phyloP scores from a whole-genome alignment of 2,888 invertebrate genomes.

The Agonum fuliginosum region DNA sequence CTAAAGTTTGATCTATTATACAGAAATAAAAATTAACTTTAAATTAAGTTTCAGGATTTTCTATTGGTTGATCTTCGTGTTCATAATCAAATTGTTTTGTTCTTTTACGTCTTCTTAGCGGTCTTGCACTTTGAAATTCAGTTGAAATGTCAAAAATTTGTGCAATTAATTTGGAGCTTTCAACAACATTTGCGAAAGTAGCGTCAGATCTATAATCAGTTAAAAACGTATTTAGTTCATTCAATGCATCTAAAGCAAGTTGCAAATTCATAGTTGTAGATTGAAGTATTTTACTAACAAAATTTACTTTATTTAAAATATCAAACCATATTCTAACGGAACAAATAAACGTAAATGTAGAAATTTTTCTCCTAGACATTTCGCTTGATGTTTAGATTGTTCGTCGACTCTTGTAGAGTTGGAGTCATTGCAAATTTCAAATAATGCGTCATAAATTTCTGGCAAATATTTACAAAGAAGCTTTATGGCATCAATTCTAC shows the following conservation, averaged over 20 bases:
- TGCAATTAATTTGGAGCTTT: constrained; percentile 59
- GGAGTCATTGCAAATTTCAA: constrained; percentile 51
- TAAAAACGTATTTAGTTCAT: constrained; percentile 62
- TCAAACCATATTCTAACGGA: constrained; percentile 8
- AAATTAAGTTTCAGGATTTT: constrained; percentile 61
- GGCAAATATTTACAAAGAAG: constrained; percentile 60
- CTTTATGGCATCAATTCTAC: constrained; percentile 62
- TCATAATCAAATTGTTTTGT: constrained; percentile 61
- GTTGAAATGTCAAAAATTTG: constrained; percentile 63
- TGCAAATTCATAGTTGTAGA: constrained; percentile 62
- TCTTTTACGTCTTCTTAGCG: constrained; percentile 62
- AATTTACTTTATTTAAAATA: constrained; percentile 60
- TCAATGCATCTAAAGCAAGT: constrained; percentile 63
- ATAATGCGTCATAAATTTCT: constrained; percentile 61
- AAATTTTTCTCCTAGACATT: too few species aligned
- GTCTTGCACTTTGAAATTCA: constrained; percentile 62
- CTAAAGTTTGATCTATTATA: too few species aligned
- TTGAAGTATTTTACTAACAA: constrained; percentile 62
- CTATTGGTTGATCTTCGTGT: constrained; percentile 61
- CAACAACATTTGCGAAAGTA: constrained; percentile 62
- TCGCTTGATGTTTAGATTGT: background rate
- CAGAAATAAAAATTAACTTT: too few species aligned
- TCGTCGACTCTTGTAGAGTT: background rate
- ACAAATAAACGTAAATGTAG: constrained; percentile 10
- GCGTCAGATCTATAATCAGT: constrained; percentile 61